Evolutionary conservation across 1,140 invertebrate genomes (phyloP).

Genomic region (Metopolophium dirhodum): DNA sequence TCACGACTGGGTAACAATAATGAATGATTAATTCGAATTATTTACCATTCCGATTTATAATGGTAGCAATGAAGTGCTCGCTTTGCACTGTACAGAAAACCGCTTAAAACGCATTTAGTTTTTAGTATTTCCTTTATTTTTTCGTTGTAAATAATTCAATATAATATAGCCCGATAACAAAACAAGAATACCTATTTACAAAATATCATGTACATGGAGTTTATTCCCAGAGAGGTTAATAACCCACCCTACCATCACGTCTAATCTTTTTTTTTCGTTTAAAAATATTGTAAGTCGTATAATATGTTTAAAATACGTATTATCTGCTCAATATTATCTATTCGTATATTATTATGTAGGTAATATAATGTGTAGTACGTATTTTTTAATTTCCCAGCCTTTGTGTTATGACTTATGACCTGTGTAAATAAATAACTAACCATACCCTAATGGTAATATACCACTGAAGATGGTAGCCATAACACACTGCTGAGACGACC

Average conservation of each 20-base stretch:
- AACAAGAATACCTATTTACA: neutral
- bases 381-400: neutral
- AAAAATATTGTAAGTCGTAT: neutral
- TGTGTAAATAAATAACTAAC: too few species aligned
- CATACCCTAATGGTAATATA: too few species aligned
- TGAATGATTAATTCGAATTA: constrained; percentile 40
- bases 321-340: neutral
- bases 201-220: neutral
- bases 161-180: neutral
- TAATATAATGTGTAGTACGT: neutral
- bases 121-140: neutral
- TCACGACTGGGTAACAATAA: neutral
- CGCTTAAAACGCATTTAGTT: constrained; percentile 17
- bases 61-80: constrained; percentile 25
- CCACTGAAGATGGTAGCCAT: too few species aligned
- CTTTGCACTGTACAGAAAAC: neutral
- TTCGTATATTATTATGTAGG: too few species aligned
- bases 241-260: neutral
- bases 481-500: too few species aligned
- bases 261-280: neutral
- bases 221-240: neutral
- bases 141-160: neutral
- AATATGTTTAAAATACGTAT: neutral
- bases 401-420: too few species aligned
- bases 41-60: neutral